These are phyloP conservation scores for Meliscaeva auricollis DNA, from an alignment of 2,888 invertebrate species.

Conservation along the genomic window DNA sequence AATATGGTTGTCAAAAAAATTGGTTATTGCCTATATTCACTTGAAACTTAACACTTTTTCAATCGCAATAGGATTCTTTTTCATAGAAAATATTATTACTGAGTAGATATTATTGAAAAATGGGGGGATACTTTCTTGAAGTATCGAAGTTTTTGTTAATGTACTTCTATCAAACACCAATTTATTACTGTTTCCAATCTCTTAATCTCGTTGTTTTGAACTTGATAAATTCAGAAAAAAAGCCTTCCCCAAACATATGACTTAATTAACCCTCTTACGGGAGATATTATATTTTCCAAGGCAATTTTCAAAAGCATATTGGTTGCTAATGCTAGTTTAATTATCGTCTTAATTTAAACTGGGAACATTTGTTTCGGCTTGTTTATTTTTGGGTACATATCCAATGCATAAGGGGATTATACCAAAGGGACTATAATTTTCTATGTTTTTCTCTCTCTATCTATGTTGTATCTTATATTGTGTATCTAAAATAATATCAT, in stretches of 20 bases:
- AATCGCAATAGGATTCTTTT: too few relatives aligned
- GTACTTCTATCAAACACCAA: too few relatives aligned
- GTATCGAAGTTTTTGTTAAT: too few relatives aligned
- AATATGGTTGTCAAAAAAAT: too few relatives aligned
- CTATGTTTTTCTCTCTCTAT: constrained; percentile 1
- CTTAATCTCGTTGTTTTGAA: too few relatives aligned
- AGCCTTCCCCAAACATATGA: not conserved
- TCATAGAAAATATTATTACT: too few relatives aligned
- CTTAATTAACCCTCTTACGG: not conserved
- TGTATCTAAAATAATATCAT: not conserved
- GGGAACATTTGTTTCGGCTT: constrained; percentile 37
- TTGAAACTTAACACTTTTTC: too few relatives aligned
- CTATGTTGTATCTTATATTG: not conserved
- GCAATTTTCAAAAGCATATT: constrained; percentile 9
- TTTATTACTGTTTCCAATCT: too few relatives aligned
- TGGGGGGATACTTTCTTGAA: too few relatives aligned
- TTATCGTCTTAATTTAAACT: constrained; percentile 41
- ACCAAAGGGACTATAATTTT: not conserved
- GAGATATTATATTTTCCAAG: not conserved
- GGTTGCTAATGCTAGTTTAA: constrained; percentile 32
- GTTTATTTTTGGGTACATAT: constrained; percentile 32
- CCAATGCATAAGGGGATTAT: constrained; percentile 39
- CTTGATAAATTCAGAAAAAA: not conserved
- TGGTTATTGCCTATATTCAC: too few relatives aligned
- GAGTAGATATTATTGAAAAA: too few relatives aligned